These are phyloP conservation scores for Crotalus horridus DNA, from an alignment of 2,113 vertebrate species.

Conservation along the genomic window DNA sequence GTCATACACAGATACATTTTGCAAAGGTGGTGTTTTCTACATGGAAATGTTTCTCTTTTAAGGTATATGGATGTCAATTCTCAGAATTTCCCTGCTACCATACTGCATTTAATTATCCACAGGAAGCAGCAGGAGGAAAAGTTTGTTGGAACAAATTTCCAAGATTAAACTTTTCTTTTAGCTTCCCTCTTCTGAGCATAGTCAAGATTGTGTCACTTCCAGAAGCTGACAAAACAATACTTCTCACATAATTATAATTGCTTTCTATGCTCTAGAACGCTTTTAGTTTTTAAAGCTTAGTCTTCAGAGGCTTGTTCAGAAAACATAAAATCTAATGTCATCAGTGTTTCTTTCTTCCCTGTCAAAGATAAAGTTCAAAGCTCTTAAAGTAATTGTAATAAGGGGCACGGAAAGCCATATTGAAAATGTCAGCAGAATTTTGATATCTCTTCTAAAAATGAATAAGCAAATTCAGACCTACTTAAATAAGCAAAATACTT, in stretches of 20 bases:
- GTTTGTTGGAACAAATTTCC: not conserved
- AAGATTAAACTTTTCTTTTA: not conserved
- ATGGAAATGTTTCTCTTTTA: not conserved
- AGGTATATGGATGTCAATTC: not conserved
- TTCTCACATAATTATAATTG: slow-evolving; percentile 27
- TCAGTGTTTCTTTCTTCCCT: not conserved
- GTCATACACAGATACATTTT: not conserved
- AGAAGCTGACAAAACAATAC: not conserved
- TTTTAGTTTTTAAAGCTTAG: slow-evolving; percentile 8
- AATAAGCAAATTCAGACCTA: slow-evolving; percentile 13
- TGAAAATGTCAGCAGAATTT: slow-evolving; percentile 47
- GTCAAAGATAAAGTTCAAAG: slow-evolving; percentile 43
- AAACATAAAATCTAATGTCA: slow-evolving; percentile 30
- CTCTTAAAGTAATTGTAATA: slow-evolving; percentile 39
- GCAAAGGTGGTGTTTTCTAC: not conserved
- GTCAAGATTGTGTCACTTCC: not conserved
- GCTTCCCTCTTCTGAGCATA: not conserved
- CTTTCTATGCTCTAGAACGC: slow-evolving; percentile 25
- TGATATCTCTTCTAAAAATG: slow-evolving; percentile 40
- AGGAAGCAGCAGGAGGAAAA: not conserved
- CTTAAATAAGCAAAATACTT: slow-evolving; percentile 24
- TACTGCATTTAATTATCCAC: not conserved
- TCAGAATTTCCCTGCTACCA: not conserved
- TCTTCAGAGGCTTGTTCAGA: slow-evolving; percentile 22
- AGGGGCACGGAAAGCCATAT: slow-evolving; percentile 26